phyloP scores from a whole-genome alignment of 2,113 vertebrate species.

The Pithys albifrons region DNA sequence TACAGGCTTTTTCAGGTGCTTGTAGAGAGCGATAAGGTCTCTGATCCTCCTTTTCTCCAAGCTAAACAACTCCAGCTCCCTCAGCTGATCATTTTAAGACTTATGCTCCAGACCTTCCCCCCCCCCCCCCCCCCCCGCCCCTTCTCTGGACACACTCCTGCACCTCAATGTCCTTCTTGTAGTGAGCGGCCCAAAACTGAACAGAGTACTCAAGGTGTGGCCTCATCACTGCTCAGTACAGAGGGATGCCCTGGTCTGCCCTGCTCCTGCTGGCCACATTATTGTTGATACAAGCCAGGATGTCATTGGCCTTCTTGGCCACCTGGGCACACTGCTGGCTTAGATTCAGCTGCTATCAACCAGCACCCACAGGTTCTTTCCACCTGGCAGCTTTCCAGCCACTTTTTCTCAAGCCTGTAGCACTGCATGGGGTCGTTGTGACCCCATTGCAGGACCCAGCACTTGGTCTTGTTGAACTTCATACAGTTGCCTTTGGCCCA shows the following conservation, averaged over 20 bases:
- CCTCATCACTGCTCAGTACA: neutral
- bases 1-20: neutral
- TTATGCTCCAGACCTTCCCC: neutral
- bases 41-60: neutral
- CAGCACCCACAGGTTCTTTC: neutral
- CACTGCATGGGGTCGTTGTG: neutral
- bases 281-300: neutral
- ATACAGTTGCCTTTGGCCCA: neutral
- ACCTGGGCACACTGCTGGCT: rapidly evolving
- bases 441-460: neutral
- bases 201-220: no score
- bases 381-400: neutral
- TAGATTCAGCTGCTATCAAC: neutral
- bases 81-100: neutral
- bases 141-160: rapidly evolving
- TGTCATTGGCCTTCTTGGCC: rapidly evolving
- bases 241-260: neutral
- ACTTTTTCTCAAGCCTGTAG: neutral
- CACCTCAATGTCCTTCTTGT: rapidly evolving
- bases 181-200: rapidly evolving
- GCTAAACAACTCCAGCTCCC: neutral
- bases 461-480: neutral
- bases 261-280: neutral
- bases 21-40: neutral
- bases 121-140: no score